These are phyloP conservation scores for Argyrosomus regius DNA, from an alignment of 2,797 vertebrate species.

Conservation along the genomic window DNA sequence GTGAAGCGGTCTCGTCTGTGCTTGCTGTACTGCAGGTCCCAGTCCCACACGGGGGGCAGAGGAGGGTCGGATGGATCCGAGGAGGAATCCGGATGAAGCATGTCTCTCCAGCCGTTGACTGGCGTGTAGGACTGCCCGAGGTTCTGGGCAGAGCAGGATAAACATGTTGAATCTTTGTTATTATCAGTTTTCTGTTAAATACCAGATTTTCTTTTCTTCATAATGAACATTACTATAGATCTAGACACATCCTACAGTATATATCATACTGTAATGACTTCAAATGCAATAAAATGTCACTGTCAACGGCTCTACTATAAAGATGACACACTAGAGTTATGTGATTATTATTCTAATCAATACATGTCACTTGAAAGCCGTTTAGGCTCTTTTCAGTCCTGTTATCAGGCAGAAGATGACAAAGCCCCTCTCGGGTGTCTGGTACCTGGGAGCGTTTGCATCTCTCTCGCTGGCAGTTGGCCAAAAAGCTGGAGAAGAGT, in stretches of 20 bases:
- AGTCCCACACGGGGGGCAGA: constrained; percentile 90
- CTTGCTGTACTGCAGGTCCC: constrained; percentile 89
- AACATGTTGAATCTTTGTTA: background rate
- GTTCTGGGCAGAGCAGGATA: constrained; percentile 65
- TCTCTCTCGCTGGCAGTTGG: constrained; percentile 91
- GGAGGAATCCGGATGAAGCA: constrained; percentile 71
- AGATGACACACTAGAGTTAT: background rate
- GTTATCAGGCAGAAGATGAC: background rate
- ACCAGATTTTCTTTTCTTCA: background rate
- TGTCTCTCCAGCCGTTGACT: constrained; percentile 84
- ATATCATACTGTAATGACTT: background rate
- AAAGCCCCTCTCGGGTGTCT: constrained; percentile 7
- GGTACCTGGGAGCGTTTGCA: constrained; percentile 84
- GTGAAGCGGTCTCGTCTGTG: constrained; percentile 85
- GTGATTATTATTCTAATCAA: background rate
- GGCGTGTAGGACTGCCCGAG: constrained; percentile 85
- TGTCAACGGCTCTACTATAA: background rate
- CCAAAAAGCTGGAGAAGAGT: constrained; percentile 91
- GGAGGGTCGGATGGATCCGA: constrained; percentile 80
- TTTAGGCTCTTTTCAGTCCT: background rate
- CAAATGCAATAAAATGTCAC: background rate
- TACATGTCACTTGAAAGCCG: background rate
- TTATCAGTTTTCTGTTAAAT: background rate
- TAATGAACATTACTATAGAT: background rate
- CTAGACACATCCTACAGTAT: background rate